These are phyloP conservation scores for Apostichopus leukothele DNA, from an alignment of 53 echinoderm and acorn worm genomes.

Conservation along the genomic window DNA sequence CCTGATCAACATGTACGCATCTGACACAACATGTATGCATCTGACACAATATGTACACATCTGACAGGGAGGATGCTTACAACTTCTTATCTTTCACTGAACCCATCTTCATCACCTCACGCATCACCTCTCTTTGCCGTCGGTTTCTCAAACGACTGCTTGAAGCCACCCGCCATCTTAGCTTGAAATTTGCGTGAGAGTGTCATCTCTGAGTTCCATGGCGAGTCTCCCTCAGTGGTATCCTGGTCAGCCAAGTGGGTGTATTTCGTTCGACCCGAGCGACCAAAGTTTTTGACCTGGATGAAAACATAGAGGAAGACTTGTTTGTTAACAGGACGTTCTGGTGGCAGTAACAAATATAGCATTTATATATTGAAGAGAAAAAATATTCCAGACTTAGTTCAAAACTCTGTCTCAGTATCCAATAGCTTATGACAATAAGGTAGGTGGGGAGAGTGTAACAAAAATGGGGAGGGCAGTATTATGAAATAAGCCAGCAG, in stretches of 20 bases:
- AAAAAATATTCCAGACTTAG: too few relatives aligned
- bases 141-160: slow-evolving; percentile 87
- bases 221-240: slow-evolving; percentile 86
- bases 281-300: slow-evolving; percentile 97
- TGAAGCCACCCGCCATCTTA: slow-evolving; percentile 74
- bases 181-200: slow-evolving; percentile 80
- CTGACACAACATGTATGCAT: too few relatives aligned
- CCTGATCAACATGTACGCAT: too few relatives aligned
- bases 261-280: slow-evolving; percentile 96
- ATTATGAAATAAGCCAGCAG: too few relatives aligned
- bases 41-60: too few relatives aligned
- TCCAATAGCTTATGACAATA: too few relatives aligned
- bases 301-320: background rate
- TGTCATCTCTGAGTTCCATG: slow-evolving; percentile 76
- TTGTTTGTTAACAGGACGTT: background rate
- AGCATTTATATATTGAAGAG: too few relatives aligned
- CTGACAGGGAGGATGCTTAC: background rate
- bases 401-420: too few relatives aligned
- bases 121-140: slow-evolving; percentile 45
- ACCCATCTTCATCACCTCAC: background rate
- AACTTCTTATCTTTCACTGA: background rate
- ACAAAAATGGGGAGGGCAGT: too few relatives aligned
- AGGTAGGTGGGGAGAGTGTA: too few relatives aligned
- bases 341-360: too few relatives aligned
- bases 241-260: slow-evolving; percentile 95